Evolutionary conservation across 2,888 invertebrate species (phyloP), one percentile per base, ranked within the genome.

Genomic region (Stenurella melanura): DNA sequence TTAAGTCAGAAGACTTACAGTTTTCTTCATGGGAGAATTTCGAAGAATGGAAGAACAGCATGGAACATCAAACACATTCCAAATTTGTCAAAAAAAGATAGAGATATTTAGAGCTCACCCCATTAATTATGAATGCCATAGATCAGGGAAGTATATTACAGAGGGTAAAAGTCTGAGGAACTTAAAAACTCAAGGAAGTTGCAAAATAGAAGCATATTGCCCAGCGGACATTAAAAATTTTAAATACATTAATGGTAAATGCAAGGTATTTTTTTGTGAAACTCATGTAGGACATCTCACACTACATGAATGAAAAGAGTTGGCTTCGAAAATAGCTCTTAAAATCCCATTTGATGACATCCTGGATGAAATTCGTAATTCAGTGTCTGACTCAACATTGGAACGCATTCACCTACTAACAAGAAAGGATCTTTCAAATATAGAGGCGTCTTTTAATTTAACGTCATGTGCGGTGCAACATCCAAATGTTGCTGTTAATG

Each of bases 351-450:
- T 78, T 68, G 58, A 70, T 12, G 4, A 15, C 18, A 80, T 80
- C 30, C 66, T 80, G 56, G 75, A 82, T 73, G 72, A 77, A 34
- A 54, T 82, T 54, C 56, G 74, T 17, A 58, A 79, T 34, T 78
- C 75, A 17, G 60, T 76, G 15, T 6, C 64, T 3, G 38, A 75
- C 54, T 57, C 26, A 54, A 42, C 75, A 54, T 60, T 78, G 50
- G 70, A 77, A 38, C 50, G 81, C 42, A 42, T 76, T 38, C 77
- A 79, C 69, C 54, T 81, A n/a, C 30, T 80, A 17, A 78, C 77
- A 17, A 68, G 19, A 77, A 78, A 80, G 64, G 80, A 80, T 56
- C 54, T 81, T 10, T 63, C 67, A 42, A 82, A 81, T 67, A 82
- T 82, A 30, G 76, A 80, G 74, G 18, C 17, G n/a, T 58, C 38